phyloP scores from a whole-genome alignment of 2,113 vertebrate species.

The Phalacrocorax aristotelis region DNA sequence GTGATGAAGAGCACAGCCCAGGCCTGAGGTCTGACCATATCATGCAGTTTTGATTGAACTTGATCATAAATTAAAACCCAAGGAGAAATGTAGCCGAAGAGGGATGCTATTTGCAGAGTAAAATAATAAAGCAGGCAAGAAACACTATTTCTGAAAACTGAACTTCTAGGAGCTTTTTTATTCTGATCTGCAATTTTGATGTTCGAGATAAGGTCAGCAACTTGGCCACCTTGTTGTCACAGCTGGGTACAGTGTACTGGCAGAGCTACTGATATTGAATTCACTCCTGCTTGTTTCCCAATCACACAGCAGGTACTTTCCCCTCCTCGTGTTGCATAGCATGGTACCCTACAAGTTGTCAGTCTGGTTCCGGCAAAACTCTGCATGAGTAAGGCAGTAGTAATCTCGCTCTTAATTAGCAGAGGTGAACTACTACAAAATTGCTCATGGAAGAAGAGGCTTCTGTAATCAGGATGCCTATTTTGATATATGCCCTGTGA shows the following conservation, averaged over 20 bases:
- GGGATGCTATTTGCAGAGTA: not conserved
- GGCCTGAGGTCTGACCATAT: not conserved
- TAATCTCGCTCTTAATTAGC: not conserved
- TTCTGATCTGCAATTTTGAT: not conserved
- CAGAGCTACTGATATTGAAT: rapidly evolving
- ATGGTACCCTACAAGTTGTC: rapidly evolving
- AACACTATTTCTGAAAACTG: not conserved
- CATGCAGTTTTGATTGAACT: not conserved
- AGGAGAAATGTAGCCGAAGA: not conserved
- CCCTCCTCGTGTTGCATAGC: not conserved
- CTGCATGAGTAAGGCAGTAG: not conserved
- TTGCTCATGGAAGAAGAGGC: not conserved
- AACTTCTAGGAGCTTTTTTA: not conserved
- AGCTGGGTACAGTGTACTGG: not conserved
- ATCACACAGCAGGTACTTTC: not conserved
- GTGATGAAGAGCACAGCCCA: not conserved
- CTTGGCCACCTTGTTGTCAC: not conserved
- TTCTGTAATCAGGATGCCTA: not conserved
- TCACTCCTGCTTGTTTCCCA: not conserved
- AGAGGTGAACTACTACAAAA: not conserved
- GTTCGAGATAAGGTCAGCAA: not conserved
- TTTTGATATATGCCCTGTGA: not conserved
- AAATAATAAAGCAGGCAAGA: not conserved
- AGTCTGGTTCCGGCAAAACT: not conserved
- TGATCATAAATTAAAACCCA: not conserved